Evolutionary conservation across 2,888 invertebrate genomes (phyloP).

Genomic region (Rugalucina vietnamica): DNA sequence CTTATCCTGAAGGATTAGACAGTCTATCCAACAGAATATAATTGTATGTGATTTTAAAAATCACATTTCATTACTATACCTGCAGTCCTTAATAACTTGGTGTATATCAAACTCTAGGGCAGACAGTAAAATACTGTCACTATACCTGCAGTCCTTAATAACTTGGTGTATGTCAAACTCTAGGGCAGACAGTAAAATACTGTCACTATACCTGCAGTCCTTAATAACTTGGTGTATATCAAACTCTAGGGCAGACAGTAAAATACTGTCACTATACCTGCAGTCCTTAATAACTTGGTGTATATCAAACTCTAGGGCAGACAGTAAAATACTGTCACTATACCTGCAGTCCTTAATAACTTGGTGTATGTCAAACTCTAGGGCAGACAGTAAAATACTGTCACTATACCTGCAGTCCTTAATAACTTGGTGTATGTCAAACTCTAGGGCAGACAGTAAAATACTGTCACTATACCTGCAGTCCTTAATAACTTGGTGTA

Average conservation of each 20-base stretch:
- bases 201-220: constrained; percentile 86
- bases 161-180: constrained; percentile 93
- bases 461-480: constrained; percentile 88
- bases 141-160: constrained; percentile 82
- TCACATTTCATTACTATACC: no score
- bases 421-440: constrained; percentile 91
- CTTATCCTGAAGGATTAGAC: no score
- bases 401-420: constrained; percentile 86
- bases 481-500: constrained; percentile 88
- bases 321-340: constrained; percentile 90
- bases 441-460: constrained; percentile 92
- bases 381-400: constrained; percentile 90
- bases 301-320: constrained; percentile 93
- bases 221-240: constrained; percentile 90
- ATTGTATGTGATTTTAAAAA: no score
- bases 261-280: constrained; percentile 88
- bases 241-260: constrained; percentile 92
- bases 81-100: constrained; percentile 86
- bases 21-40: no score
- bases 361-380: constrained; percentile 93
- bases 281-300: constrained; percentile 87
- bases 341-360: constrained; percentile 85
- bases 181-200: constrained; percentile 91
- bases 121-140: constrained; percentile 91
- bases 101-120: constrained; percentile 93